Conservation (phyloP, 2,797 vertebrate genomes). For the Liparis tanakae region DNA sequence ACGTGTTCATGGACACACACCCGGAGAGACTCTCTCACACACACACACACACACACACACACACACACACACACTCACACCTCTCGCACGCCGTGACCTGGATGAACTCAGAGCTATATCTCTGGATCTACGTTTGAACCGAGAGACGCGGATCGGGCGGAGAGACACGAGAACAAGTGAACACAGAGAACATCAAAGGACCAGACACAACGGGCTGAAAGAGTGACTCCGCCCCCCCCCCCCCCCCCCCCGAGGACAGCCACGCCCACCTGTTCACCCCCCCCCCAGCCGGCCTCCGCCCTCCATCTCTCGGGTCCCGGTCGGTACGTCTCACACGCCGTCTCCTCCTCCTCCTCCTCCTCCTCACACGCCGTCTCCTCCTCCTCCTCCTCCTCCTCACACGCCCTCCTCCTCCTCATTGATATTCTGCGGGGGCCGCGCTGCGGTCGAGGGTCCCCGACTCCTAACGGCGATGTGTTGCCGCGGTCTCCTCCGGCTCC, state of each 20-base stretch:
- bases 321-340: conserved; percentile 53
- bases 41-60: background rate
- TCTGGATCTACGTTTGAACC: conserved; percentile 65
- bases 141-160: conserved; percentile 38
- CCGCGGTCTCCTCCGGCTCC: conserved; percentile 75
- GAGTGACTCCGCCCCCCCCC: conserved; percentile 3
- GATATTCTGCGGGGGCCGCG: conserved; percentile 66
- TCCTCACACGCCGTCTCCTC: conserved; percentile 47
- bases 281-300: background rate
- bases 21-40: conserved; percentile 51
- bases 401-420: conserved; percentile 69
- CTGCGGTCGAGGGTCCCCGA: conserved; percentile 63
- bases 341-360: conserved; percentile 67
- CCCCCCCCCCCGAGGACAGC: no score
- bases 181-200: conserved; percentile 60
- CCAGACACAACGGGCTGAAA: conserved; percentile 54
- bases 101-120: conserved; percentile 60
- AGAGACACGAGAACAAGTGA: conserved; percentile 5
- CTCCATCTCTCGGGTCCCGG: conserved; percentile 25
- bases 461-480: conserved; percentile 83
- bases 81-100: conserved; percentile 52
- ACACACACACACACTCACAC: conserved; percentile 10
- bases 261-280: no score
- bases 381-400: conserved; percentile 60
- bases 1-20: conserved; percentile 59